Percentiles rank a stretch among this genome's conserved stretches.
These are phyloP conservation scores for Alouatta palliata DNA, from an alignment of 2,113 vertebrate species.

Conservation along the genomic window DNA sequence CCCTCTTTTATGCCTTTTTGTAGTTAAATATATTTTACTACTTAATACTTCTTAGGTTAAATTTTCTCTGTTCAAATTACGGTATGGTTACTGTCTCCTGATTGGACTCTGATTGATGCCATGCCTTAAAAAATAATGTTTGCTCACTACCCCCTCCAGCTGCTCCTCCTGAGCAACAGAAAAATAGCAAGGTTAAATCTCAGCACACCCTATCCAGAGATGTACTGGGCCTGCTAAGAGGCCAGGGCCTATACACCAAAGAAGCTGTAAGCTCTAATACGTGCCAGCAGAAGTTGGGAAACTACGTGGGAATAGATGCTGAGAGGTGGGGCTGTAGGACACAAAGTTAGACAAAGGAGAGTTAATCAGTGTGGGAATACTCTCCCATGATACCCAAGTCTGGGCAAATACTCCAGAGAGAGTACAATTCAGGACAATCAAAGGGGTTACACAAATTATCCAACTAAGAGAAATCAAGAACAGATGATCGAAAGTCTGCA, in stretches of 20 bases:
- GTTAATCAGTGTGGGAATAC: background rate
- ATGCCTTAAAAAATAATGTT: background rate
- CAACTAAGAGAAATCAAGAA: slow-evolving; percentile 17
- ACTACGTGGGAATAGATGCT: background rate
- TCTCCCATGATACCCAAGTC: background rate
- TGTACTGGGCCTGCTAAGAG: background rate
- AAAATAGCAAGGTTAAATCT: background rate
- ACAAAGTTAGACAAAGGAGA: background rate
- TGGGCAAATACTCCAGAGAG: background rate
- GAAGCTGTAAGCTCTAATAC: background rate
- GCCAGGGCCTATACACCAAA: fast-evolving
- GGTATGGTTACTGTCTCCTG: background rate
- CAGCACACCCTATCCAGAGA: background rate
- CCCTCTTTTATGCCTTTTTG: background rate
- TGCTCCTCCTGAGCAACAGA: background rate
- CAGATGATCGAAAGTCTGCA: background rate
- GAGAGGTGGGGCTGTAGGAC: too few relatives aligned
- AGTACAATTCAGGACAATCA: background rate
- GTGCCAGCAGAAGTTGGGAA: background rate
- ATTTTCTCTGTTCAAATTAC: slow-evolving; percentile 25
- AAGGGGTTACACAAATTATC: background rate
- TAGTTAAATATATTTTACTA: background rate
- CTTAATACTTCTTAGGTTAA: background rate
- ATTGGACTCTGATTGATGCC: background rate
- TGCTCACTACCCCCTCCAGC: background rate